Evolutionary conservation across 2,888 invertebrate genomes (phyloP), one percentile per base, ranked within the genome.

Genomic region (Lasioglossum morio): DNA sequence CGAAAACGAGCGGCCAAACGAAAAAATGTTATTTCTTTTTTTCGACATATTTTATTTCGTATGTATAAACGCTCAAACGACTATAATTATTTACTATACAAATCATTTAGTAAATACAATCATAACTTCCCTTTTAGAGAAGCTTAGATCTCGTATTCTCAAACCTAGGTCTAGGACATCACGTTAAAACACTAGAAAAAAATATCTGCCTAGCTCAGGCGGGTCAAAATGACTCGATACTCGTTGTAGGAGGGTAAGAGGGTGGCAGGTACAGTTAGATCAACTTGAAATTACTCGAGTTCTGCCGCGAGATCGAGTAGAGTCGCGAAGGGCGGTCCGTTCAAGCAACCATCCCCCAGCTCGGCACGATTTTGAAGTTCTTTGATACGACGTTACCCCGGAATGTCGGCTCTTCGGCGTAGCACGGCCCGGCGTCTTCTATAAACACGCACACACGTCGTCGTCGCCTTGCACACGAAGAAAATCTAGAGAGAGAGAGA

Each of bases 311-410:
- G 72, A 87, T 87, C 82, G 77, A 84, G 37, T 19, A 78, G 81
- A 82, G 57, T 76, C 60, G 81, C 63, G 72, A 81, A 75, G 80
- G 83, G 86, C 77, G 78, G 81, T 79, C 82, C 81, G 77, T 79
- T 84, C 90, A 60, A 77, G 70, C 83, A 88, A 82, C 84, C 81
- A 79, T 83, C 86, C 84, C 80, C 76, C 81, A n/a, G 27, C 37
- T 27, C 46, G 8, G 69, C 40, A 77, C 86, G 86, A 88, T 85
- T 91, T 89, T 88, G 80, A 89, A 91, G 87, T 89, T 90, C 91
- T 89, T 90, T 88, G 89, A 91, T 91, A 90, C 77, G 79, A 87
- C 37, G 83, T 84, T 82, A 75, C 81, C 78, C 86, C 82, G 81
- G 79, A 84, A 81, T 85, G 81, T 87, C 88, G 88, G 27, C 37